phyloP scores from a whole-genome alignment of 2,113 vertebrate genomes.

The Opisthocomus hoazin region DNA sequence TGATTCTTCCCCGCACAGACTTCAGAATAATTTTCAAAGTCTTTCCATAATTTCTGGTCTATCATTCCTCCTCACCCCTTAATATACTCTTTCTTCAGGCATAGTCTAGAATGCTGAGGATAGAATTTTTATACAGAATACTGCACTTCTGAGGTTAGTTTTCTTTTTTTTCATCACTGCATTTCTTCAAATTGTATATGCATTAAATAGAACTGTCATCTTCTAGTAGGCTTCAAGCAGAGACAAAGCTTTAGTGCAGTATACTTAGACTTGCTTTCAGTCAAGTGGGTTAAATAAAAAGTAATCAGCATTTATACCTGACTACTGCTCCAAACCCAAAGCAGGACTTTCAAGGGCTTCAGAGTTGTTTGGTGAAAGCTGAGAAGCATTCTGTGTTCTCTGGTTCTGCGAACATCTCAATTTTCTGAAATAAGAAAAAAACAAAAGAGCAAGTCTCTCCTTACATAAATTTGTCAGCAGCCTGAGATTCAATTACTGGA shows the following conservation, averaged over 20 bases:
- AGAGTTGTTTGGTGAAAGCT: not conserved
- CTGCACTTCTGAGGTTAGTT: not conserved
- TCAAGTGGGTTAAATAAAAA: not conserved
- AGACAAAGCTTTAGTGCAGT: not conserved
- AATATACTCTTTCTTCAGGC: not conserved
- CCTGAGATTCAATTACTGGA: not conserved
- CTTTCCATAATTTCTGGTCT: not conserved
- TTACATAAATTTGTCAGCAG: not conserved
- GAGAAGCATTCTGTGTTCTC: not conserved
- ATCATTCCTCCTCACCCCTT: not conserved
- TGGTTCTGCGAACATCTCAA: not conserved
- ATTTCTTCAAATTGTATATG: not conserved
- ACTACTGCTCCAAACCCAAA: not conserved
- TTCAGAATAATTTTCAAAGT: not conserved
- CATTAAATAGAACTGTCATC: not conserved
- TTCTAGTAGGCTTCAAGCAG: not conserved
- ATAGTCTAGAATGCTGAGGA: not conserved
- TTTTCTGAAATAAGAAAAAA: not conserved
- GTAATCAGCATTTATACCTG: not conserved
- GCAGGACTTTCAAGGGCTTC: not conserved
- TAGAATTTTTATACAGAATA: not conserved
- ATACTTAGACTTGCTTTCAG: not conserved
- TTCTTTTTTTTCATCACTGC: not conserved
- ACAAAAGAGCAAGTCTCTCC: not conserved
- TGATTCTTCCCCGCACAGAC: rapidly evolving